Evolutionary conservation across 2,797 vertebrate species (phyloP).

Genomic region (Etheostoma nigrum): DNA sequence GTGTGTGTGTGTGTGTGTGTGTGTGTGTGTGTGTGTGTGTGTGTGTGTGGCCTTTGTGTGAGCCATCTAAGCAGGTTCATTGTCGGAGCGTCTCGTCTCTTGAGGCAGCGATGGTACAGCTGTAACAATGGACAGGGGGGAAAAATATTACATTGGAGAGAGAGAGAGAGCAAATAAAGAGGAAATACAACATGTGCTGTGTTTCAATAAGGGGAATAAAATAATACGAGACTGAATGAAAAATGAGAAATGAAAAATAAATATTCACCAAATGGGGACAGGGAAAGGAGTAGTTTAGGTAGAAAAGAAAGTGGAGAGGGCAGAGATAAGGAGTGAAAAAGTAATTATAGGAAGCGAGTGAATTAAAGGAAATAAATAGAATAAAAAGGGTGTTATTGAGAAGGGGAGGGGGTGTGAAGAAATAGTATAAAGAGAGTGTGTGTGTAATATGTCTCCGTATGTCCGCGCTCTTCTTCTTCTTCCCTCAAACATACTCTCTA

Average conservation of each 20-base stretch:
- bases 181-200: not conserved
- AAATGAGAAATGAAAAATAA: not conserved
- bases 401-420: not conserved
- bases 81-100: not conserved
- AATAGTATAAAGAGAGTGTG: not conserved
- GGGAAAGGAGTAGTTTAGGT: too few species aligned
- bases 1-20: slow-evolving; percentile 3
- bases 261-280: not conserved
- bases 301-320: not conserved
- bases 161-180: not conserved
- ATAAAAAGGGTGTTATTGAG: not conserved
- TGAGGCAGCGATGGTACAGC: not conserved
- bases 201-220: not conserved
- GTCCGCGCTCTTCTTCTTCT: not conserved
- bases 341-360: not conserved
- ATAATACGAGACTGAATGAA: not conserved
- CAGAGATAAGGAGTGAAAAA: not conserved
- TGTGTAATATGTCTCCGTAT: not conserved
- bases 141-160: not conserved
- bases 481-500: slow-evolving; percentile 29
- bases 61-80: not conserved
- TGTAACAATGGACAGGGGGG: not conserved
- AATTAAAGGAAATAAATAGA: not conserved
- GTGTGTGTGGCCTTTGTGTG: not conserved
- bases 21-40: not conserved